Conservation (phyloP, 2,113 vertebrate species). For the Rhodinocichla rosea region DNA sequence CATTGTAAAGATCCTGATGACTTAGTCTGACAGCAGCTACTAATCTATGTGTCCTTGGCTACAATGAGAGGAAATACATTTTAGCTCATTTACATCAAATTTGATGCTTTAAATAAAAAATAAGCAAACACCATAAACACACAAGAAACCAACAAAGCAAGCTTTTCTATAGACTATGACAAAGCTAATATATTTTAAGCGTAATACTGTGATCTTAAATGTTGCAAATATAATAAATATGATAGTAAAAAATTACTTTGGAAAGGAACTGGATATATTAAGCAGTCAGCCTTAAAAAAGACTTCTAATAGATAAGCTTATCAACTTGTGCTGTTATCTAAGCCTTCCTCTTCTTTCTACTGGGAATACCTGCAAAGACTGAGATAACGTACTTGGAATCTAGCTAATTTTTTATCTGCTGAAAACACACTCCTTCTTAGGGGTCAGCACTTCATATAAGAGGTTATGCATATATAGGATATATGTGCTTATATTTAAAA, state of each 20-base stretch:
- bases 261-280: neutral
- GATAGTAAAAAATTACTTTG: neutral
- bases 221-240: neutral
- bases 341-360: neutral
- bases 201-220: neutral
- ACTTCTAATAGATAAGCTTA: neutral
- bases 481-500: neutral
- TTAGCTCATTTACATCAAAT: neutral
- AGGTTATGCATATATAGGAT: neutral
- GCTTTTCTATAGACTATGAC: neutral
- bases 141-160: neutral
- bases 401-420: constrained; percentile 1
- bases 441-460: neutral
- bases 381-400: neutral
- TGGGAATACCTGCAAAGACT: neutral
- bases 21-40: neutral
- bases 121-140: neutral
- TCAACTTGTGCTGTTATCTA: neutral
- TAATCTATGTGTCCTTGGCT: neutral
- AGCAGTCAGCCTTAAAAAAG: neutral
- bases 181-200: neutral
- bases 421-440: neutral
- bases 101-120: neutral
- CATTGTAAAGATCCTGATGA: neutral
- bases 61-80: neutral